phyloP scores from a whole-genome alignment of 2,797 vertebrate genomes.

The Microhierax caerulescens region DNA sequence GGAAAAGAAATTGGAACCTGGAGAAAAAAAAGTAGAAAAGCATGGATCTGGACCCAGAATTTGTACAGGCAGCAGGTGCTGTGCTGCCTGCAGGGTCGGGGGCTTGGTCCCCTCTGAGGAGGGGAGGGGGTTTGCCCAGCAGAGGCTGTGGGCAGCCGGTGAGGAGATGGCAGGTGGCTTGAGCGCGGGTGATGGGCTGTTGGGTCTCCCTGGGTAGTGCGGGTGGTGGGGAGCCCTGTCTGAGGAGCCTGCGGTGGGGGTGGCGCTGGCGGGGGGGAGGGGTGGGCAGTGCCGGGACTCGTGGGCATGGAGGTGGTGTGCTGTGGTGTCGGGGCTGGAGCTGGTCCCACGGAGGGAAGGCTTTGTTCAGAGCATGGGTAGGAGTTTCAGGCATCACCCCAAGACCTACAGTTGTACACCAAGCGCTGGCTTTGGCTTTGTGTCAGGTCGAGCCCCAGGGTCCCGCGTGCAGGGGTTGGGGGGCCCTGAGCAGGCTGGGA shows the following conservation, averaged over 20 bases:
- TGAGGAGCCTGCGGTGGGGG: background rate
- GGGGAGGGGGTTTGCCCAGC: background rate
- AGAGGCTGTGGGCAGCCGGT: rapidly evolving
- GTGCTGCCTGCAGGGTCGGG: rapidly evolving
- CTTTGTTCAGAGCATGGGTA: background rate
- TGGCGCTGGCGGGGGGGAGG: background rate
- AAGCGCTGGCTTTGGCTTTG: background rate
- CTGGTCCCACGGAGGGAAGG: too few species aligned
- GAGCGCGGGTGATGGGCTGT: rapidly evolving
- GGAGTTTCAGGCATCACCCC: background rate
- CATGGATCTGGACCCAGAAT: background rate
- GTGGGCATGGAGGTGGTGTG: rapidly evolving
- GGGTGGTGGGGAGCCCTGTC: background rate
- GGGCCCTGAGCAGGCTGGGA: background rate
- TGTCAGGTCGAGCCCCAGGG: rapidly evolving
- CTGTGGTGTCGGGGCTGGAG: rapidly evolving
- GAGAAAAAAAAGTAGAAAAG: background rate
- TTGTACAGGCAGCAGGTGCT: background rate
- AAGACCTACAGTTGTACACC: background rate
- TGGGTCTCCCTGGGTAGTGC: rapidly evolving
- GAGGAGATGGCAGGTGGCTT: rapidly evolving
- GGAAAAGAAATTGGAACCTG: background rate
- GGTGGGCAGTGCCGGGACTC: rapidly evolving
- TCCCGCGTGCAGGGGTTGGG: rapidly evolving
- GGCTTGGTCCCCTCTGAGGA: rapidly evolving